phyloP scores from a whole-genome alignment of 2,888 invertebrate genomes.

The Lasioglossum pauxillum region DNA sequence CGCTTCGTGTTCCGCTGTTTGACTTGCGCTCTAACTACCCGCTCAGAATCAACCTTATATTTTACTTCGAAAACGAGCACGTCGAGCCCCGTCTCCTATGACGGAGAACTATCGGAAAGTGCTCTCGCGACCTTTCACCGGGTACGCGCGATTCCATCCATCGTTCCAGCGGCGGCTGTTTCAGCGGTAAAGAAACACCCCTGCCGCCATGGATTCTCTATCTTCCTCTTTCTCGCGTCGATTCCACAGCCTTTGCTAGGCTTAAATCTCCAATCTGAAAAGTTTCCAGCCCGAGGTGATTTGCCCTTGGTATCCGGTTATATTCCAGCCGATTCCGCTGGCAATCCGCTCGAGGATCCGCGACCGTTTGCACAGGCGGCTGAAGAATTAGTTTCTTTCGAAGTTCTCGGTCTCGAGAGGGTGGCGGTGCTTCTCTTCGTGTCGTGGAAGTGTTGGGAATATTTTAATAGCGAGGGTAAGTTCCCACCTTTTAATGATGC shows the following conservation, averaged over 20 bases:
- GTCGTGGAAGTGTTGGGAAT: neutral
- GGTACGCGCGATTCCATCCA: conserved; percentile 5
- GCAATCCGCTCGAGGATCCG: conserved; percentile 36
- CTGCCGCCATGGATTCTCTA: neutral
- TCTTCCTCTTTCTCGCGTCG: neutral
- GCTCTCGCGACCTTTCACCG: conserved; percentile 38
- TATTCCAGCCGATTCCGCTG: conserved; percentile 47
- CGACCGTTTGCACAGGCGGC: conserved; percentile 17
- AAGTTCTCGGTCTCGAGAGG: neutral
- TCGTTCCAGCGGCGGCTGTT: neutral
- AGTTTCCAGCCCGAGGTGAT: conserved; percentile 51
- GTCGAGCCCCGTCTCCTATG: conserved; percentile 36
- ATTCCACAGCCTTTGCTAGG: conserved; percentile 19
- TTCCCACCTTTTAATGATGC: neutral
- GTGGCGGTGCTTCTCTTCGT: neutral
- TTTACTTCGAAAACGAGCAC: conserved; percentile 70
- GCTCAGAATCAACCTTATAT: conserved; percentile 73
- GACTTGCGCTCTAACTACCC: conserved; percentile 75
- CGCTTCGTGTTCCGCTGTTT: conserved; percentile 72
- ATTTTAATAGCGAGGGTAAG: neutral
- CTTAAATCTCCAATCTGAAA: conserved; percentile 53
- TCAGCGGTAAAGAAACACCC: neutral
- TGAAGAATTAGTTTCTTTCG: neutral
- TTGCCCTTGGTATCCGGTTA: conserved; percentile 25
- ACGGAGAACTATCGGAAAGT: conserved; percentile 66